These are phyloP conservation scores for Rhizoglyphus robini DNA, from an alignment of 1,140 invertebrate species.

Conservation along the genomic window DNA sequence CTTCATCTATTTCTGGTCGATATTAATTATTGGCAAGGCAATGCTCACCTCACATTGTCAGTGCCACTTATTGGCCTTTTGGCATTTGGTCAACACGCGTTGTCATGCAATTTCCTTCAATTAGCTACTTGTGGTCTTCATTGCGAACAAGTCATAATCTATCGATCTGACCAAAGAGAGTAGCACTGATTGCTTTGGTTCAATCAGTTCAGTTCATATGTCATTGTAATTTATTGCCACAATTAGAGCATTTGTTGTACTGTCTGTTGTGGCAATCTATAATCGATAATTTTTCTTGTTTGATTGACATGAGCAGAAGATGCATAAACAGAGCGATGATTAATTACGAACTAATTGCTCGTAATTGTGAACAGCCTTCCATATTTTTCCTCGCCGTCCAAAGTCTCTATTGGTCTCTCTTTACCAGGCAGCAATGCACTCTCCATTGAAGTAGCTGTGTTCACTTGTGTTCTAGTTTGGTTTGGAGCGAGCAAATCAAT, in stretches of 20 bases:
- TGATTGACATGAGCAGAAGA: neutral
- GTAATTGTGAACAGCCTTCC: neutral
- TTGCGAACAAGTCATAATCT: neutral
- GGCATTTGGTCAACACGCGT: neutral
- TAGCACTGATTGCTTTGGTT: neutral
- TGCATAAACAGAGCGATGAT: constrained; percentile 2
- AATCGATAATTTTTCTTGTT: neutral
- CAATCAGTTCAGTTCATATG: neutral
- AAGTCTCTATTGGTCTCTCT: no score
- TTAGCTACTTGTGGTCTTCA: neutral
- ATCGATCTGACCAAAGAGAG: neutral
- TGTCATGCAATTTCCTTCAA: neutral
- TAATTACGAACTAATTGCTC: neutral
- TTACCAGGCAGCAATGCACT: no score
- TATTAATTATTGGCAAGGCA: neutral
- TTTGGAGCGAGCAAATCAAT: constrained; percentile 1
- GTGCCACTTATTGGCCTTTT: neutral
- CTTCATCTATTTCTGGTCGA: neutral
- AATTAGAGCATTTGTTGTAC: neutral
- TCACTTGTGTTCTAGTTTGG: neutral
- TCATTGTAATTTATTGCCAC: constrained; percentile 12
- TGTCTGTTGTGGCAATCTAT: neutral
- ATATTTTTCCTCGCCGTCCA: no score
- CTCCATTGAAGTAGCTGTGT: neutral
- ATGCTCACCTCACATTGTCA: no score